A percentile compares a stretch with the other conserved stretches of the same genome.
These are phyloP conservation scores for Spodoptera litura DNA, from an alignment of 1,140 invertebrate species.

Conservation along the genomic window DNA sequence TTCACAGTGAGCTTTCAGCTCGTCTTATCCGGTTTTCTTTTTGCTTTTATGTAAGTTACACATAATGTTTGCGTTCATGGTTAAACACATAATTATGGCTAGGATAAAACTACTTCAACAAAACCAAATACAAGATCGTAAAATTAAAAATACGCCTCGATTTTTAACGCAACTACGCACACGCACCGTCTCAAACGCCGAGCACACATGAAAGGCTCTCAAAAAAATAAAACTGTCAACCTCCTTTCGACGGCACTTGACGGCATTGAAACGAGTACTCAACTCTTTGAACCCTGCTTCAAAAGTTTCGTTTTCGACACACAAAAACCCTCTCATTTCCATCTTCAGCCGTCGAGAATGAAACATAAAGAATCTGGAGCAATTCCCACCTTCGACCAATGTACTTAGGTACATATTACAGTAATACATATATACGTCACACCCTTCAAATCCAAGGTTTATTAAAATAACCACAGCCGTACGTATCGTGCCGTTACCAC, in stretches of 20 bases:
- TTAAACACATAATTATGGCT: no score
- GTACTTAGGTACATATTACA: not conserved
- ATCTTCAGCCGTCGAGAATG: slow-evolving; percentile 38
- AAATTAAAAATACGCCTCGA: no score
- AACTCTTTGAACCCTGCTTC: slow-evolving; percentile 39
- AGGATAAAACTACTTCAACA: no score
- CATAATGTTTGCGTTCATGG: no score
- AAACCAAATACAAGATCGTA: no score
- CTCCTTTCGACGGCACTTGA: slow-evolving; percentile 35
- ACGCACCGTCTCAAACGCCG: slow-evolving; percentile 14
- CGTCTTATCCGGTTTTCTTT: no score
- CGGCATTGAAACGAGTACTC: slow-evolving; percentile 42
- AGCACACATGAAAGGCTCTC: slow-evolving; percentile 4
- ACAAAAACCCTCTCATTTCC: slow-evolving; percentile 46
- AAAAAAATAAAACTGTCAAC: slow-evolving; percentile 37
- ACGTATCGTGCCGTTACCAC: not conserved
- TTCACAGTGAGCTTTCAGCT: no score
- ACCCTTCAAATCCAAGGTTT: slow-evolving; percentile 51
- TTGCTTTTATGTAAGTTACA: no score
- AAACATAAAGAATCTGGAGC: slow-evolving; percentile 39
- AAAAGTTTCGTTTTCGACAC: slow-evolving; percentile 49
- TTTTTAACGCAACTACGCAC: no score
- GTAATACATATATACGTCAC: not conserved
- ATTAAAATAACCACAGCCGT: slow-evolving; percentile 62
- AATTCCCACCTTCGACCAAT: slow-evolving; percentile 16